phyloP scores from a whole-genome alignment of 2,888 invertebrate species.

The Ferdinandea cuprea region DNA sequence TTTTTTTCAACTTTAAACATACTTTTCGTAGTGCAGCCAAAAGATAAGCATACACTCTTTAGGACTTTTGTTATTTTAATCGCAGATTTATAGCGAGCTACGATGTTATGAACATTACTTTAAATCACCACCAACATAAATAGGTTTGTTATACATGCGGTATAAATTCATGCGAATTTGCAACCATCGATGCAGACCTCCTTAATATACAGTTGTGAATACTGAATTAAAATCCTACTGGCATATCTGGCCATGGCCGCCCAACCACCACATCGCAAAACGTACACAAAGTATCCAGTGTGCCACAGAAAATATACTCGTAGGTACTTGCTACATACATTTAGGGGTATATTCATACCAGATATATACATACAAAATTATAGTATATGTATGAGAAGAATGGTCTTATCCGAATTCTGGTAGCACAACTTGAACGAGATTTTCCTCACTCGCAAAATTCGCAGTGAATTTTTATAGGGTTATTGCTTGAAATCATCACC shows the following conservation, averaged over 20 bases:
- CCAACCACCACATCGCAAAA: constrained; percentile 20
- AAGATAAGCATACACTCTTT: background rate
- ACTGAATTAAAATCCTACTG: constrained; percentile 32
- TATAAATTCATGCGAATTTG: constrained; percentile 35
- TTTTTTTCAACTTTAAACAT: no score
- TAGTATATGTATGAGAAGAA: constrained; percentile 29
- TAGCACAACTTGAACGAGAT: constrained; percentile 46
- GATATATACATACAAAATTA: no score
- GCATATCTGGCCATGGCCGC: constrained; percentile 24
- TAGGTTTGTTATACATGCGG: background rate
- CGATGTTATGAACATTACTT: background rate
- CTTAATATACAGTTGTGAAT: constrained; percentile 26
- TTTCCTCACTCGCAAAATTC: constrained; percentile 55
- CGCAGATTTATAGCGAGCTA: background rate
- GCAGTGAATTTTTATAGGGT: constrained; percentile 64
- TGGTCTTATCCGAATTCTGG: constrained; percentile 49
- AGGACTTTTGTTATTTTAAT: background rate
- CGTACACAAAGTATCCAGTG: constrained; percentile 27
- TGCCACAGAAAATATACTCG: constrained; percentile 1
- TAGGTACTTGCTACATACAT: no score
- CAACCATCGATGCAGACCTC: constrained; percentile 40
- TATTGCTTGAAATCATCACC: constrained; percentile 63
- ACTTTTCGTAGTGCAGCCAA: background rate
- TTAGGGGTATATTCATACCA: background rate
- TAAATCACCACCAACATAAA: background rate